Conservation (phyloP, 1,140 invertebrate genomes). For the Bombus waltoni region DNA sequence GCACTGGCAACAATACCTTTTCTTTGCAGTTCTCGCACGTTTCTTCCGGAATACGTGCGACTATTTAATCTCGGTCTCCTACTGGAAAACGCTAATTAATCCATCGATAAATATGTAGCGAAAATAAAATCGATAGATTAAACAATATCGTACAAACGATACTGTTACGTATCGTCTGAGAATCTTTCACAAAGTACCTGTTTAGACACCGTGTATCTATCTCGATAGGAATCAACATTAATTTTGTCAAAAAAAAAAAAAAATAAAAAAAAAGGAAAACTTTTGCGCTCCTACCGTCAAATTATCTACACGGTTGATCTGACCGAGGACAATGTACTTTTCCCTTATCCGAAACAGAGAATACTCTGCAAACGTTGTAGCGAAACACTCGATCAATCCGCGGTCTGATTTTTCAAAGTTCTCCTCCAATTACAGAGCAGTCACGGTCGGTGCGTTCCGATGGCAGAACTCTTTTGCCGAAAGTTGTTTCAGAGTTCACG, state of each 20-base stretch:
- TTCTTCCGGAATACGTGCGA: rapidly evolving
- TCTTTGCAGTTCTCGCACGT: background rate
- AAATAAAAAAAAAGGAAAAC: background rate
- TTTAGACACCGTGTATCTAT: no score
- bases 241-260: no score
- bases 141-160: no score
- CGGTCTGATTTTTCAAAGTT: conserved; percentile 23
- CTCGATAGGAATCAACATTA: no score
- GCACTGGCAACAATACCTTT: conserved; percentile 55
- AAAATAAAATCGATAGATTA: no score
- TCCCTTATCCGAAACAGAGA: background rate
- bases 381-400: background rate
- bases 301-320: background rate
- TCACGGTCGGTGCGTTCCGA: conserved; percentile 54
- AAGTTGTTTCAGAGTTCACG: conserved; percentile 81
- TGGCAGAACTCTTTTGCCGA: conserved; percentile 70
- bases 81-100: background rate
- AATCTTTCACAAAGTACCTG: no score
- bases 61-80: background rate
- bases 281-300: background rate
- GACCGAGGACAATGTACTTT: background rate
- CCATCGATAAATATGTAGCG: rapidly evolving
- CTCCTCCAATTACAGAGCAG: conserved; percentile 20
- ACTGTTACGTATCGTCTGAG: no score
- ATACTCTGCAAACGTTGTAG: background rate